Conservation (phyloP, 2,113 vertebrate genomes). For the Pandion haliaetus region DNA sequence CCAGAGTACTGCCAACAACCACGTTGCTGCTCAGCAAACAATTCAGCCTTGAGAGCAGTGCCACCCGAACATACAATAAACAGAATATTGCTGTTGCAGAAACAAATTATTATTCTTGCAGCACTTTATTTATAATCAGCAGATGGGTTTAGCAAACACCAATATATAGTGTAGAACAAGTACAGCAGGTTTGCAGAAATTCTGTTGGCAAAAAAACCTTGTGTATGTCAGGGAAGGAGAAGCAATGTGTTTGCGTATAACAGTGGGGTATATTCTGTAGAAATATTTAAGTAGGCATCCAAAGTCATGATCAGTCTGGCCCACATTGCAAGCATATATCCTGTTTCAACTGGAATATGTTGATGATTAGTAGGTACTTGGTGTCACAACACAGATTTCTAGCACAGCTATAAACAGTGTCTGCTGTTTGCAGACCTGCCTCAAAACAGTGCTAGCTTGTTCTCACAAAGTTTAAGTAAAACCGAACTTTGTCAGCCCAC, state of each 20-base stretch:
- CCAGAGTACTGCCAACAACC: neutral
- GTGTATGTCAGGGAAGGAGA: neutral
- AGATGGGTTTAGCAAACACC: neutral
- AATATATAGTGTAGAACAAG: neutral
- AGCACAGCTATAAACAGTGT: neutral
- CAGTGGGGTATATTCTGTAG: neutral
- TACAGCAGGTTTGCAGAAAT: neutral
- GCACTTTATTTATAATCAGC: neutral
- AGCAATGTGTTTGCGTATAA: neutral
- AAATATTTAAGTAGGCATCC: neutral
- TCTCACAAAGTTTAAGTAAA: neutral
- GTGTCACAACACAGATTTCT: neutral
- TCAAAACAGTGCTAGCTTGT: neutral
- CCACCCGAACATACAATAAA: rapidly evolving
- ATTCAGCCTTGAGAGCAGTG: neutral
- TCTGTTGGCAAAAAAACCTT: neutral
- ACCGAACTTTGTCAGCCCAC: neutral
- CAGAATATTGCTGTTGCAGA: neutral
- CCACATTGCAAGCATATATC: neutral
- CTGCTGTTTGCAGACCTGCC: neutral
- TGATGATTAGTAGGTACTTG: neutral
- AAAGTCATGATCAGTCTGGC: neutral
- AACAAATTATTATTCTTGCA: neutral
- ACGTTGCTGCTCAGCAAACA: neutral
- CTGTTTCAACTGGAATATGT: neutral